phyloP scores from a whole-genome alignment of 2,113 vertebrate genomes.

The Pitta sordida region DNA sequence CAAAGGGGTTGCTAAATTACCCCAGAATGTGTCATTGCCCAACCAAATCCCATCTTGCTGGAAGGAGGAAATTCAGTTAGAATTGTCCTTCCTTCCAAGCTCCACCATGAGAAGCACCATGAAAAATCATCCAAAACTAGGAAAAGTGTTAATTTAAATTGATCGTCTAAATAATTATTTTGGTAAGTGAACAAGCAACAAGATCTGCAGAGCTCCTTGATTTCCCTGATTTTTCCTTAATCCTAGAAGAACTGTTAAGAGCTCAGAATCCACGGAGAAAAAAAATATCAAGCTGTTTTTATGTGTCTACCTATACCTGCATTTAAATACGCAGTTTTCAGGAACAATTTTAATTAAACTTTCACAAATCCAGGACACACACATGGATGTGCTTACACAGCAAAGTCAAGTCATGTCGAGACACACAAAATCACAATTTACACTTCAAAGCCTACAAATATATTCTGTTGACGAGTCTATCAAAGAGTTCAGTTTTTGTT shows the following conservation, averaged over 20 bases:
- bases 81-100: background rate
- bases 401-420: background rate
- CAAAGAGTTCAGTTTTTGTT: background rate
- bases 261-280: background rate
- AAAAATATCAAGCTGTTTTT: background rate
- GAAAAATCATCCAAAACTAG: background rate
- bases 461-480: background rate
- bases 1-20: background rate
- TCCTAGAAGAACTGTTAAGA: background rate
- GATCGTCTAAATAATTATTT: background rate
- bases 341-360: background rate
- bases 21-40: background rate
- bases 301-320: background rate
- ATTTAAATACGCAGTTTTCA: background rate
- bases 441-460: constrained; percentile 13
- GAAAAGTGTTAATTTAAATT: background rate
- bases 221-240: background rate
- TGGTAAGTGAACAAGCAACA: background rate
- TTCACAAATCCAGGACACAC: background rate
- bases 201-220: background rate
- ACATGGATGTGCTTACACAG: fast-evolving
- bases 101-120: background rate
- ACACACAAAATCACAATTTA: background rate
- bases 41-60: background rate
- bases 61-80: background rate